Percentiles rank a stretch among this genome's conserved stretches.
These are phyloP conservation scores for Yponomeuta malinellus DNA, from an alignment of 2,888 invertebrate genomes.

Conservation along the genomic window DNA sequence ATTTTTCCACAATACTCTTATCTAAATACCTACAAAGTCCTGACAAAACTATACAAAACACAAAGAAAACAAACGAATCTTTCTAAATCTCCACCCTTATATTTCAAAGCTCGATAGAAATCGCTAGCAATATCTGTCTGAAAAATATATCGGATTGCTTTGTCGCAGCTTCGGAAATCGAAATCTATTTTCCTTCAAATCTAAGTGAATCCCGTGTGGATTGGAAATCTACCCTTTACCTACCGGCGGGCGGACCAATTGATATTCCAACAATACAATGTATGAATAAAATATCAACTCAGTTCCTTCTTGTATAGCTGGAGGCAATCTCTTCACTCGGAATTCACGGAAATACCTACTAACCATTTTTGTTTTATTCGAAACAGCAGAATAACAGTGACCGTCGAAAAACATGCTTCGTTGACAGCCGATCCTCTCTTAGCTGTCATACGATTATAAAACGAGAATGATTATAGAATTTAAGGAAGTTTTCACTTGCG, in stretches of 20 bases:
- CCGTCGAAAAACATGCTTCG: too few relatives aligned
- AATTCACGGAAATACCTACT: constrained; percentile 23
- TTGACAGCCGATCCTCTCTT: too few relatives aligned
- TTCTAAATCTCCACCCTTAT: constrained; percentile 68
- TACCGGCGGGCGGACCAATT: constrained; percentile 75
- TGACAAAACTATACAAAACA: not conserved
- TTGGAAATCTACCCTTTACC: constrained; percentile 76
- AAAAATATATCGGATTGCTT: constrained; percentile 77
- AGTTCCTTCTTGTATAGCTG: constrained; percentile 6
- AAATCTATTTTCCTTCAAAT: constrained; percentile 77
- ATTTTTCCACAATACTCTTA: too few relatives aligned
- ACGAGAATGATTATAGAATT: too few relatives aligned
- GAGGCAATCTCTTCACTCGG: constrained; percentile 27
- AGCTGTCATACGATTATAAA: too few relatives aligned
- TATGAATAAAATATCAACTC: constrained; percentile 76
- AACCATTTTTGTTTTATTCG: too few relatives aligned
- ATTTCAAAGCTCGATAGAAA: constrained; percentile 76
- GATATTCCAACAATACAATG: constrained; percentile 77
- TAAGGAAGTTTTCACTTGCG: too few relatives aligned
- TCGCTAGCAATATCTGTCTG: constrained; percentile 76
- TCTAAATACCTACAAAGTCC: too few relatives aligned
- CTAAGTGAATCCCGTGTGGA: constrained; percentile 77
- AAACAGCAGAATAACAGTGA: too few relatives aligned
- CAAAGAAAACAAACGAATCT: constrained; percentile 56
- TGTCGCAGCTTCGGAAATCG: constrained; percentile 76